Evolutionary conservation across 1,140 invertebrate genomes (phyloP).

Genomic region (Mizuhopecten yessoensis): DNA sequence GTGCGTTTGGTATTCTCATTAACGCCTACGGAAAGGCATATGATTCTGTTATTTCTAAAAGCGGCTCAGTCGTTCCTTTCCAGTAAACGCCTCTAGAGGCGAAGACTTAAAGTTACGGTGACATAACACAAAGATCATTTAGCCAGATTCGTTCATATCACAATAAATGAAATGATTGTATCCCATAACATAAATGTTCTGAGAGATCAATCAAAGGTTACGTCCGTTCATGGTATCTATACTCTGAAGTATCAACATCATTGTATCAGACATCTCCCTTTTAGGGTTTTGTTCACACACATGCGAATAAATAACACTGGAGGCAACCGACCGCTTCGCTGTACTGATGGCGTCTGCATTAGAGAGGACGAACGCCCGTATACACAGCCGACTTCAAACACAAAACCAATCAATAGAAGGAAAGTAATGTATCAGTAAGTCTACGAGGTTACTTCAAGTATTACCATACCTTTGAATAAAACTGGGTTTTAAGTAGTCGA

Average conservation of each 20-base stretch:
- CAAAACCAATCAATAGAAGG: neutral
- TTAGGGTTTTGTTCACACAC: neutral
- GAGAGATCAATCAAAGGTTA: neutral
- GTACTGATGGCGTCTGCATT: neutral
- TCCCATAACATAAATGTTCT: constrained; percentile 32
- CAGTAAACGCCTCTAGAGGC: neutral
- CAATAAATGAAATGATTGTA: constrained; percentile 17
- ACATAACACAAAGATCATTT: neutral
- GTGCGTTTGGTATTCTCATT: neutral
- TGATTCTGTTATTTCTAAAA: neutral
- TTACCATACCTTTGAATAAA: constrained; percentile 35
- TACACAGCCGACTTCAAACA: neutral
- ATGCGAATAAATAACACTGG: too few relatives aligned
- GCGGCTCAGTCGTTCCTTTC: neutral
- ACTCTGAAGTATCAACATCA: neutral
- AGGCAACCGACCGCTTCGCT: neutral
- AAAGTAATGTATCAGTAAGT: neutral
- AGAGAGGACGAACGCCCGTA: neutral
- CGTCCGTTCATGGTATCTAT: neutral
- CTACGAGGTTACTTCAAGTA: neutral
- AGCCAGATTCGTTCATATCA: neutral
- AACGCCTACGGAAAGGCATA: neutral
- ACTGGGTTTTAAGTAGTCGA: neutral
- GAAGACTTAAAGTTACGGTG: neutral
- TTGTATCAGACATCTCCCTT: neutral